Evolutionary conservation across 2,888 invertebrate genomes (phyloP).

Genomic region (Parasteatoda lunata): DNA sequence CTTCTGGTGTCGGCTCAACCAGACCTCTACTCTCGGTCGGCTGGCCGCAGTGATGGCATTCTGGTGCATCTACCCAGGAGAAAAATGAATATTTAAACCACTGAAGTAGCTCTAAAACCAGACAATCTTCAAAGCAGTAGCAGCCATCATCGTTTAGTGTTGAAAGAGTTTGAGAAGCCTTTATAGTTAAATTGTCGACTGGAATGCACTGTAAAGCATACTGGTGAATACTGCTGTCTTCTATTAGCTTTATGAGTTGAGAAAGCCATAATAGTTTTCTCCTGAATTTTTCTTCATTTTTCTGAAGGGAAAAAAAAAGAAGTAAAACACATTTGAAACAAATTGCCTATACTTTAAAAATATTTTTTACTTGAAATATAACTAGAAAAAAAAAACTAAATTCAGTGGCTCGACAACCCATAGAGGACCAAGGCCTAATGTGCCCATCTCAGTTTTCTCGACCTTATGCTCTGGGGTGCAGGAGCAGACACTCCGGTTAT

Average conservation of each 20-base stretch:
- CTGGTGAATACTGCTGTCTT: conserved; percentile 18
- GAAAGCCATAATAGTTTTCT: not conserved
- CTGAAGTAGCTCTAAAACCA: conserved; percentile 84
- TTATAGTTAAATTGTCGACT: conserved; percentile 27
- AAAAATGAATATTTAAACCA: conserved; percentile 98
- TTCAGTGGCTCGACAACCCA: too few species aligned
- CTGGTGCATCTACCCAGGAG: conserved; percentile 88
- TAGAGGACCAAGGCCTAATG: too few species aligned
- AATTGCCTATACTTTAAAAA: too few species aligned
- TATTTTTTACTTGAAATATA: too few species aligned
- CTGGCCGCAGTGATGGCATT: conserved; percentile 82
- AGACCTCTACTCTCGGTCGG: conserved; percentile 70
- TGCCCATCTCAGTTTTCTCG: too few species aligned
- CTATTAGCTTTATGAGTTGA: not conserved
- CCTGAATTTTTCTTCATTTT: not conserved
- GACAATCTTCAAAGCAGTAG: conserved; percentile 78
- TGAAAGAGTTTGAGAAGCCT: conserved; percentile 35
- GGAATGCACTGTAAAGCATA: conserved; percentile 32
- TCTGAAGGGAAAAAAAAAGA: not conserved
- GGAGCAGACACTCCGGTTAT: too few species aligned
- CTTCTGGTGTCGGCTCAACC: conserved; percentile 74
- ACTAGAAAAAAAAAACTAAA: too few species aligned
- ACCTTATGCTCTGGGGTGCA: too few species aligned
- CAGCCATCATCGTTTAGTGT: not conserved
- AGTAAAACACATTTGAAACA: too few species aligned